phyloP scores from a whole-genome alignment of 2,888 invertebrate species.

The Teleogryllus oceanicus region DNA sequence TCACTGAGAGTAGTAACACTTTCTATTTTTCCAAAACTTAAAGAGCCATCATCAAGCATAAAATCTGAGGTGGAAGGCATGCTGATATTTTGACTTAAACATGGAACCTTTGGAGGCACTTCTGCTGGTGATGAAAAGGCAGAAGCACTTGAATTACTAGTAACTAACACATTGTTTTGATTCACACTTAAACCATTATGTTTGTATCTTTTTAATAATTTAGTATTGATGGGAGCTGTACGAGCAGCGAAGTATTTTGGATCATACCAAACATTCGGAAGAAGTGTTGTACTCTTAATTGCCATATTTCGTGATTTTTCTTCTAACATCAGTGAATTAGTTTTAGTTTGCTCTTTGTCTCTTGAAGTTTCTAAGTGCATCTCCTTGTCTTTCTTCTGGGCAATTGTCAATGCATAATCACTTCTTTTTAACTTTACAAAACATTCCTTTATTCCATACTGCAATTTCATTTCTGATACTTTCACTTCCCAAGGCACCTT shows the following conservation, averaged over 20 bases:
- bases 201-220: neutral
- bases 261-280: neutral
- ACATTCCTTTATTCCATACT: neutral
- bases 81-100: neutral
- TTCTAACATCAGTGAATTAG: neutral
- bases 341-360: neutral
- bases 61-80: neutral
- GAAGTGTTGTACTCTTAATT: constrained; percentile 26
- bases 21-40: constrained; percentile 30
- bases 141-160: neutral
- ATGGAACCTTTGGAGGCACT: neutral
- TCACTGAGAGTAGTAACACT: constrained; percentile 30
- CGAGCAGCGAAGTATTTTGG: constrained; percentile 20
- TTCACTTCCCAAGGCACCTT: neutral
- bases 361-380: neutral
- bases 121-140: neutral
- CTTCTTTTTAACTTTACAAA: constrained; percentile 11
- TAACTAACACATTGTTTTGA: neutral
- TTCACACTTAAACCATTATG: no score
- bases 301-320: constrained; percentile 28
- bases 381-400: neutral
- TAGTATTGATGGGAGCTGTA: constrained; percentile 23
- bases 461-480: neutral
- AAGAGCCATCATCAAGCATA: neutral
- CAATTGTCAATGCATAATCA: neutral